Base-by-base conservation (phyloP, 2,888 invertebrate genomes). In the Neelides folsomi region DNA sequence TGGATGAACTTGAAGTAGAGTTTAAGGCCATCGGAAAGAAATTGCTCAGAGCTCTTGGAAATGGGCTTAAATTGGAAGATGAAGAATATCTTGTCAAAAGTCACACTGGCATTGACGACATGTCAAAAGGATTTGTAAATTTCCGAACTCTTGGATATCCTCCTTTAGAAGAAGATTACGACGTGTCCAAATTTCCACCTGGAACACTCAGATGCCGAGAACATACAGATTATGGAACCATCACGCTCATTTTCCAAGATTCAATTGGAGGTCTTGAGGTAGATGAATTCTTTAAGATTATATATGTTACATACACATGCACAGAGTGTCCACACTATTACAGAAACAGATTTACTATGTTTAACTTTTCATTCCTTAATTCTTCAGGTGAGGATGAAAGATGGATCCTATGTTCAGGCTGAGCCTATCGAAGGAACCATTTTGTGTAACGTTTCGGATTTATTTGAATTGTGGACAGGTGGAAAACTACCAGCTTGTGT, bases 351-450 rank as follows among this genome's bases (percentile, higher is more conserved):
- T 27, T 27, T 27, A 27, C 4, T 27, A 7, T 7, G 7, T 5
- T 27, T 27, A 27, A 27, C 7, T 27, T 7, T 27, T 27, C 3
- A 27, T 7, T 27, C 27, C 4, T 27, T 3, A 27, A 27, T 27
- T 27, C 27, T 27, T 27, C 68, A 78, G 77, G 77, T 83, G 39
- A 79, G 79, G 67, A 70, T 79, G 56, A 76, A 76, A 47, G 77
- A 78, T 59, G 79, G 79, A 35, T 77, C 79, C 60, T 86, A 83
- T 82, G 76, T 80, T 63, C 75, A 80, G 37, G 83, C 84, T 2
- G 81, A 81, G 1, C 83, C 85, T 65, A 75, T 86, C 47, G 82
- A 82, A 0, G 83, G 82, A 34, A 81, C 85, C 20, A 80, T 86
- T 61, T 73, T 86, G 43, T 76, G 86, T 34, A 84, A 84, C 67